Conservation (phyloP, 2,888 invertebrate species). For the Amblyjoppa proteus region DNA sequence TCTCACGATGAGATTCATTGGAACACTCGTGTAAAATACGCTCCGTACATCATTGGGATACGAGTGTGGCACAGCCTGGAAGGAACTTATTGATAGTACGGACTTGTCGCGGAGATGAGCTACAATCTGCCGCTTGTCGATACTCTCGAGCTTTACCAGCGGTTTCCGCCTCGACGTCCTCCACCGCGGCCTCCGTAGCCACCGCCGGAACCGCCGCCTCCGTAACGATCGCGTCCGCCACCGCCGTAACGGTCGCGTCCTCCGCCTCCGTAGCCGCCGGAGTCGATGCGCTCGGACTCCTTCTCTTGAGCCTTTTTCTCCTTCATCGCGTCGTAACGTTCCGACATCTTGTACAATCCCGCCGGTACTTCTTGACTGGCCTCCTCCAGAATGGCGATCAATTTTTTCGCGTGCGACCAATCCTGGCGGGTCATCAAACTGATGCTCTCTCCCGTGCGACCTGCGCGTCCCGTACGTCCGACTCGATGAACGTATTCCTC, state of each 20-base stretch:
- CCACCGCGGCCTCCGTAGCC: constrained; percentile 73
- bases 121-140: neutral
- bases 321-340: constrained; percentile 90
- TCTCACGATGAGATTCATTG: neutral
- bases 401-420: constrained; percentile 92
- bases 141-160: constrained; percentile 45
- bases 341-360: constrained; percentile 91
- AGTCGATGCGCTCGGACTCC: constrained; percentile 83
- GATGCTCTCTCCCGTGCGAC: constrained; percentile 93
- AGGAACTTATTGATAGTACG: constrained; percentile 38
- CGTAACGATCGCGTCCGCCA: constrained; percentile 68
- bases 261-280: constrained; percentile 82
- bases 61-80: constrained; percentile 31
- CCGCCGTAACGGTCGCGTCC: constrained; percentile 79
- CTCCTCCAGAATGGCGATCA: constrained; percentile 95
- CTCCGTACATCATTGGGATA: constrained; percentile 16
- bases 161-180: constrained; percentile 61
- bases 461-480: constrained; percentile 98
- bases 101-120: neutral
- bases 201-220: constrained; percentile 73
- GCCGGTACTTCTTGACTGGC: constrained; percentile 92
- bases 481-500: constrained; percentile 98
- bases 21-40: neutral
- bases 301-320: constrained; percentile 87
- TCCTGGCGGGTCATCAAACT: constrained; percentile 93